Conservation (phyloP, 2,113 vertebrate species). For the Argyrosomus japonicus region DNA sequence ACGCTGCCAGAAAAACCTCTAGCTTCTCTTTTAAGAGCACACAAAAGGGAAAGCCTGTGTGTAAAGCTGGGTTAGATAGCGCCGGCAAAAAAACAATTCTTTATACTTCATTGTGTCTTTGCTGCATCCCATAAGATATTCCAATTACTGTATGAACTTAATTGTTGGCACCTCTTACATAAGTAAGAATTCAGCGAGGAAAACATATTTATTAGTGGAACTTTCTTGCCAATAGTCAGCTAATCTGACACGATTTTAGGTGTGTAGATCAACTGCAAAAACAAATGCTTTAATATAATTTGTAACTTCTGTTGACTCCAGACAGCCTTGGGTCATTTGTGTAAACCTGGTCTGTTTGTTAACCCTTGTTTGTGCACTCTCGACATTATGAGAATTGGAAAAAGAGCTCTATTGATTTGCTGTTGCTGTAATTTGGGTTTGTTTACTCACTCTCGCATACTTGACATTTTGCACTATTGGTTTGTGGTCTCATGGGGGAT, state of each 20-base stretch:
- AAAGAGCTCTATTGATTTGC: constrained; percentile 66
- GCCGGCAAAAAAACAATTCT: background rate
- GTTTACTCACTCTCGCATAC: constrained; percentile 53
- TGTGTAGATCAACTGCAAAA: constrained; percentile 7
- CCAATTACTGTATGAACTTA: background rate
- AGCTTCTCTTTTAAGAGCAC: constrained; percentile 55
- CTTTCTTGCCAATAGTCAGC: no score
- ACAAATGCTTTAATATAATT: background rate
- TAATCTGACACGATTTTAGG: constrained; percentile 14
- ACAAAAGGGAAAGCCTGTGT: constrained; percentile 48
- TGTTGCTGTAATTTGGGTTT: constrained; percentile 57
- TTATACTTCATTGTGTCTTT: background rate
- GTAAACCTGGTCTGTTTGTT: constrained; percentile 34
- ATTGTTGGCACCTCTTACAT: background rate
- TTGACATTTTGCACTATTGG: constrained; percentile 68
- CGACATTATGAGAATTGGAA: constrained; percentile 34
- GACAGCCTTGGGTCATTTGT: constrained; percentile 11
- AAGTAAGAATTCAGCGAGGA: no score
- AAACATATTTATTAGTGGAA: no score
- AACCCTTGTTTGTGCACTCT: constrained; percentile 19
- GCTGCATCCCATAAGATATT: background rate
- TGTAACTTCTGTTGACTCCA: background rate
- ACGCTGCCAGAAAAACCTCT: constrained; percentile 53
- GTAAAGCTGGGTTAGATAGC: constrained; percentile 49
- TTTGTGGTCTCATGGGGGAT: constrained; percentile 37